Evolutionary conservation across 1,140 invertebrate species (phyloP).

Genomic region (Anastatus disparis): DNA sequence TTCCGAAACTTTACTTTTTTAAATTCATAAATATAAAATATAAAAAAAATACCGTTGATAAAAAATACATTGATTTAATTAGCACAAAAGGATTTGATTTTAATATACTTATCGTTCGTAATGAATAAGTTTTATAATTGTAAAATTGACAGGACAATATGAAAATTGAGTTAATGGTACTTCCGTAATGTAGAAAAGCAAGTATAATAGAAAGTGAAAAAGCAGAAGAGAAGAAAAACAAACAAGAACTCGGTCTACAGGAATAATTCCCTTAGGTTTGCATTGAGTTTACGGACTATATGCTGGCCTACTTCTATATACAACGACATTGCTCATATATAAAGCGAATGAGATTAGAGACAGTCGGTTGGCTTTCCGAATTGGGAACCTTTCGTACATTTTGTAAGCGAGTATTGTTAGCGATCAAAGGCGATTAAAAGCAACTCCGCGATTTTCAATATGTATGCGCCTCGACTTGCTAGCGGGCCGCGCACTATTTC

Average conservation of each 20-base stretch:
- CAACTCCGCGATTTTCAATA: not conserved
- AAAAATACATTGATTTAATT: too few relatives aligned
- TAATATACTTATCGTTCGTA: too few relatives aligned
- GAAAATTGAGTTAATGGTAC: too few relatives aligned
- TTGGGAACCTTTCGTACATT: constrained; percentile 52
- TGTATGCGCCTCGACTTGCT: not conserved
- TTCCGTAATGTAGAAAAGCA: too few relatives aligned
- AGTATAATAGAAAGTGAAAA: not conserved
- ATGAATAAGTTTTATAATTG: too few relatives aligned
- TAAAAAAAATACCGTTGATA: too few relatives aligned
- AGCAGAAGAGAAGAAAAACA: not conserved
- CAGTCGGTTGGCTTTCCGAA: constrained; percentile 47
- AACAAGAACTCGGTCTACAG: not conserved
- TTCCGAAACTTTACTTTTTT: too few relatives aligned
- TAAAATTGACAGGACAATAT: too few relatives aligned
- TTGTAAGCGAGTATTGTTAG: constrained; percentile 43
- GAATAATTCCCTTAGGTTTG: not conserved
- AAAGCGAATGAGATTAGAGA: constrained; percentile 53
- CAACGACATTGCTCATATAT: constrained; percentile 44
- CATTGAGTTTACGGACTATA: constrained; percentile 50
- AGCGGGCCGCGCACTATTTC: too few relatives aligned
- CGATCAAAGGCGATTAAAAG: constrained; percentile 18
- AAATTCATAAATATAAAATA: too few relatives aligned
- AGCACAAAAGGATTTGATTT: too few relatives aligned
- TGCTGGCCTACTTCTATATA: constrained; percentile 53